Percentiles rank a stretch among this genome's conserved stretches.
Conservation (phyloP, 2,113 vertebrate genomes). For the Xiphophorus couchianus region DNA sequence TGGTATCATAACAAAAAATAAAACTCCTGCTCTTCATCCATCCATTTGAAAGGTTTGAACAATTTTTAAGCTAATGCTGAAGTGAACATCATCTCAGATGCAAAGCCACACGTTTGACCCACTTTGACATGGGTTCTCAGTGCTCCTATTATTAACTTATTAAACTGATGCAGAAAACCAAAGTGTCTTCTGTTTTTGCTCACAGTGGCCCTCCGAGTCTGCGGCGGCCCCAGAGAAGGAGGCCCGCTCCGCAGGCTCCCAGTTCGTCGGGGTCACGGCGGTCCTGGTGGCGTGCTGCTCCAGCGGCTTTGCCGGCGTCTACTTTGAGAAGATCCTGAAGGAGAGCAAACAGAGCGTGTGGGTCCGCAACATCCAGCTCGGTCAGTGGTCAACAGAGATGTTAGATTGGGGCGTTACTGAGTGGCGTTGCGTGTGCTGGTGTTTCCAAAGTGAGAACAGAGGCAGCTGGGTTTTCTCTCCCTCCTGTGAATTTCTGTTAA, state of each 20-base stretch:
- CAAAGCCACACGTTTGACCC: background rate
- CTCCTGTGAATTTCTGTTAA: conserved; percentile 50
- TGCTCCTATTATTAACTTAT: background rate
- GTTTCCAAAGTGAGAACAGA: background rate
- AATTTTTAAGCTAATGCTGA: too few relatives aligned
- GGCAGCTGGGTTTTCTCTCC: conserved; percentile 45
- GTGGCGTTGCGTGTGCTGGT: too few relatives aligned
- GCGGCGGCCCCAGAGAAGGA: conserved; percentile 75
- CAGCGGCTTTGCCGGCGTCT: conserved; percentile 97
- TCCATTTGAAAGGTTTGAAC: too few relatives aligned
- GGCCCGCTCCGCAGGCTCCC: conserved; percentile 86
- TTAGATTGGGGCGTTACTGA: too few relatives aligned
- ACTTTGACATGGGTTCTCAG: background rate
- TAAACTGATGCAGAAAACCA: background rate
- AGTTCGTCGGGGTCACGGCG: conserved; percentile 89
- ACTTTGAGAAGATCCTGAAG: conserved; percentile 99
- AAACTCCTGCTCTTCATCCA: too few relatives aligned
- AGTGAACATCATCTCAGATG: background rate
- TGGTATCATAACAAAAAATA: too few relatives aligned
- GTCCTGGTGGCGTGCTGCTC: conserved; percentile 96
- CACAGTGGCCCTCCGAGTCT: conserved; percentile 91
- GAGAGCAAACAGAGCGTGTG: conserved; percentile 98
- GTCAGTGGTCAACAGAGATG: conserved; percentile 67
- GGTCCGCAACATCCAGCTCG: conserved; percentile 98
- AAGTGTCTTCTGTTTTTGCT: background rate